These are phyloP conservation scores for Atrichornis clamosus DNA, from an alignment of 2,113 vertebrate genomes.

Conservation along the genomic window DNA sequence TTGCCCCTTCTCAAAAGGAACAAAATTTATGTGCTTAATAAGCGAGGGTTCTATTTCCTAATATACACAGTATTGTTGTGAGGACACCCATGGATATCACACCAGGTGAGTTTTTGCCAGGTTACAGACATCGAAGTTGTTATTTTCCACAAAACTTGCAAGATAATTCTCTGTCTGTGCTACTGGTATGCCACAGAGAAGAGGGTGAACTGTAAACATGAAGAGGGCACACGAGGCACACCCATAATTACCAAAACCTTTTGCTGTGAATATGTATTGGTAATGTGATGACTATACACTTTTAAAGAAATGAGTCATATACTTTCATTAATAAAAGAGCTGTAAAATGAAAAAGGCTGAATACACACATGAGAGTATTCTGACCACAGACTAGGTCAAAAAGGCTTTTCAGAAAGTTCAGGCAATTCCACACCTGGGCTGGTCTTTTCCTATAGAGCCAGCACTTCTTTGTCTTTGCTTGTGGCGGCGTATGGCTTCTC, in stretches of 20 bases:
- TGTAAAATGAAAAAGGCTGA: not conserved
- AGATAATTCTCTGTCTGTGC: not conserved
- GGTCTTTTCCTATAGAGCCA: not conserved
- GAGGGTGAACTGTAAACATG: not conserved
- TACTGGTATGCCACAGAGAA: not conserved
- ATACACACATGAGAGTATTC: not conserved
- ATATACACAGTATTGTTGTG: not conserved
- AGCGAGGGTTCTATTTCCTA: rapidly evolving
- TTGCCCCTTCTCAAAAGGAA: not conserved
- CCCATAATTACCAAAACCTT: not conserved
- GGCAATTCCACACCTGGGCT: not conserved
- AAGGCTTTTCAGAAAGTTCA: not conserved
- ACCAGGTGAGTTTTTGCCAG: not conserved
- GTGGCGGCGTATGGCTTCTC: not conserved
- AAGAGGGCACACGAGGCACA: not conserved
- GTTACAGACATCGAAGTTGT: not conserved
- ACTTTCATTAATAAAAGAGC: not conserved
- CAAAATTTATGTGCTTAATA: not conserved
- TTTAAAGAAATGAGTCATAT: not conserved
- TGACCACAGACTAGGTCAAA: not conserved
- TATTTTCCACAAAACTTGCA: not conserved
- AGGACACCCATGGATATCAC: not conserved
- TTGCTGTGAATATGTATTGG: not conserved
- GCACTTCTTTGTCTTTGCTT: not conserved
- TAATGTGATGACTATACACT: not conserved